Conservation (phyloP, 1,140 invertebrate species). For the Hylyphantes graminicola region DNA sequence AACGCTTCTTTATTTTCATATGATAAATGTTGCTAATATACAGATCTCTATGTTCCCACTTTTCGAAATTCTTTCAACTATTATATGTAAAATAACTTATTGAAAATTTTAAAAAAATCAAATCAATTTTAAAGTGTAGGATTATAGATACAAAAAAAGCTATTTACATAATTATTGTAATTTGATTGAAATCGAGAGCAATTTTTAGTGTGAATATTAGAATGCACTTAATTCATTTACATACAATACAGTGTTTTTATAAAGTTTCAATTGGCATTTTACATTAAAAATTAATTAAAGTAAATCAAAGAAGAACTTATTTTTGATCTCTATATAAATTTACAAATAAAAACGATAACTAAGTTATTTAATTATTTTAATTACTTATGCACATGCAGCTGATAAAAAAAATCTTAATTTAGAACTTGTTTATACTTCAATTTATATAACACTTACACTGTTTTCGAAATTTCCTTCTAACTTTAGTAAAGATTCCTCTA, state of each 20-base stretch:
- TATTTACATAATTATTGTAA: neutral
- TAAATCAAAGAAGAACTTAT: neutral
- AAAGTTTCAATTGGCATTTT: neutral
- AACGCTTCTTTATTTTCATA: neutral
- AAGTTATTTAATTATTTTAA: neutral
- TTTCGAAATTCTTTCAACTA: neutral
- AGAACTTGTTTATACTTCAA: neutral
- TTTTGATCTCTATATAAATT: no score
- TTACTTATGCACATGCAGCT: neutral
- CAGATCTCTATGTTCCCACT: neutral
- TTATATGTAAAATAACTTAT: neutral
- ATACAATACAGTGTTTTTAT: neutral
- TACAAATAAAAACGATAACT: neutral
- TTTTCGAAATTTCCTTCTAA: constrained; percentile 32
- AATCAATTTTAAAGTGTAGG: neutral
- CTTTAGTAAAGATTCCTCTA: constrained; percentile 40
- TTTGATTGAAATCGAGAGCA: neutral
- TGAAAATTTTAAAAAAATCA: neutral
- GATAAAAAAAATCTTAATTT: neutral
- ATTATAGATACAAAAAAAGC: neutral
- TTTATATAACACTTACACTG: neutral
- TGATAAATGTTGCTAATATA: neutral
- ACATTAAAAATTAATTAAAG: neutral
- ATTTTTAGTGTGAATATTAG: neutral
- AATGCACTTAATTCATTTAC: neutral